Conservation (phyloP, 2,888 invertebrate species). For the Hymenopus coronatus region DNA sequence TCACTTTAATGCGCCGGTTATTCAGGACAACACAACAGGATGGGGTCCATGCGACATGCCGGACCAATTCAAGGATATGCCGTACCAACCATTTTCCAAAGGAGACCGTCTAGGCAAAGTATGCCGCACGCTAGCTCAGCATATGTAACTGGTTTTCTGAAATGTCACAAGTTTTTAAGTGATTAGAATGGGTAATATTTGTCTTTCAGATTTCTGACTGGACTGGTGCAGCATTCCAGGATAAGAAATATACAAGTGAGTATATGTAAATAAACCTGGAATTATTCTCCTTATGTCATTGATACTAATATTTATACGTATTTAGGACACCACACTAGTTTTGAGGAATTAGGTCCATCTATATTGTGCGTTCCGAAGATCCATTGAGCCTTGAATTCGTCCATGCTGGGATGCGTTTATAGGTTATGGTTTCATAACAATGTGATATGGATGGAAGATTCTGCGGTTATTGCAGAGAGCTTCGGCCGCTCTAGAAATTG, state of each 20-base stretch:
- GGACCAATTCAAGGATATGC: constrained; percentile 92
- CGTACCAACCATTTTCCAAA: constrained; percentile 99
- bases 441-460: no score
- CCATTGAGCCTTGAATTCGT: no score
- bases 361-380: no score
- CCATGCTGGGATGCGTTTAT: no score
- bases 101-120: constrained; percentile 98
- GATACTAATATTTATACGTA: no score
- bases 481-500: no score
- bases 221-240: constrained; percentile 90
- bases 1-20: constrained; percentile 68
- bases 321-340: no score
- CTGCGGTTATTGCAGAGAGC: no score
- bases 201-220: constrained; percentile 79
- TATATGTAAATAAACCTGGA: constrained; percentile 33
- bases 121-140: constrained; percentile 23
- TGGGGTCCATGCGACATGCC: constrained; percentile 97
- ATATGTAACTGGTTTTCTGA: background rate
- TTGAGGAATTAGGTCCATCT: no score
- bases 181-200: background rate
- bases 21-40: constrained; percentile 83
- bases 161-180: background rate
- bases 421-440: no score
- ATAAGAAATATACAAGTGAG: constrained; percentile 90
- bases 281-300: no score